Conservation (phyloP, 2,113 vertebrate species). For the Hoplias malabaricus region DNA sequence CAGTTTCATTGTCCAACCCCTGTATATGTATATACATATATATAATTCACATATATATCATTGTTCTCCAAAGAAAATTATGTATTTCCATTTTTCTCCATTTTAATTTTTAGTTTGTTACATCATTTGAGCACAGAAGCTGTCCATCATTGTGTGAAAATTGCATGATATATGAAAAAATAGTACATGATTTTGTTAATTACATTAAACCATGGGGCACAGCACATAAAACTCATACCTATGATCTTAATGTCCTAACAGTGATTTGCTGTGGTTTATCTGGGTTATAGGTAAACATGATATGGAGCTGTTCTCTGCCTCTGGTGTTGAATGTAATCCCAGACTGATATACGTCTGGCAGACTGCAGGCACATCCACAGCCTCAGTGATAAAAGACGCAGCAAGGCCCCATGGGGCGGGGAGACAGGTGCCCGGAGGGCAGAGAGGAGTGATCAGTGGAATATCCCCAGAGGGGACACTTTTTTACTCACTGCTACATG, state of each 20-base stretch:
- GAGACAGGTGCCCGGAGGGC: conserved; percentile 46
- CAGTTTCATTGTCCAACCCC: no score
- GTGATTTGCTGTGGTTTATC: background rate
- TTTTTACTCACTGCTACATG: conserved; percentile 10
- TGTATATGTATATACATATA: no score
- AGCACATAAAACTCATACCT: no score
- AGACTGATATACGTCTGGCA: background rate
- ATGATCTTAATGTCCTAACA: background rate
- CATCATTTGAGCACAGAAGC: no score
- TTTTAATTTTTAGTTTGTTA: no score
- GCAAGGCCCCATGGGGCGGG: conserved; percentile 18
- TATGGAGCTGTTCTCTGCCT: background rate
- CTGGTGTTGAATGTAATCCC: conserved; percentile 6
- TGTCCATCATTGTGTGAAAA: no score
- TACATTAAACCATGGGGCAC: no score
- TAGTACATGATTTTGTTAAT: no score
- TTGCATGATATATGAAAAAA: no score
- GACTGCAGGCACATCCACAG: conserved; percentile 1
- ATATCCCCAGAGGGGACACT: conserved; percentile 41
- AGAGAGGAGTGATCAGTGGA: conserved; percentile 42
- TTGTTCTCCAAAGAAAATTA: no score
- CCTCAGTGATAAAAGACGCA: conserved; percentile 27
- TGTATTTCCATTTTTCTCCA: no score
- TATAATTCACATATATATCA: no score
- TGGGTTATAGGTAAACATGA: background rate